A percentile compares a stretch with the other conserved stretches of the same genome.
Conservation (phyloP, 2,113 vertebrate genomes). For the Melospiza georgiana region DNA sequence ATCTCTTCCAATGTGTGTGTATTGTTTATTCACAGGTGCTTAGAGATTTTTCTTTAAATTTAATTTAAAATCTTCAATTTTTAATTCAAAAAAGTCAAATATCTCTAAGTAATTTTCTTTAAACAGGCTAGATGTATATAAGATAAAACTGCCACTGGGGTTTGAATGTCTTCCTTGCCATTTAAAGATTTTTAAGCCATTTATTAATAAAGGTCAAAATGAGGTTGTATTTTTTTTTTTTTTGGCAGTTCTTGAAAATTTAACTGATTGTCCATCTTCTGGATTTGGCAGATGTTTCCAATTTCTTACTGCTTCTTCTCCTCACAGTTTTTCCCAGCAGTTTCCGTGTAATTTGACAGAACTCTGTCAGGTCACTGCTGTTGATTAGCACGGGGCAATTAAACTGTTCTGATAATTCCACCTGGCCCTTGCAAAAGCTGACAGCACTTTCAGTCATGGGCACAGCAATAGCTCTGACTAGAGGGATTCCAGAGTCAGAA, state of each 20-base stretch:
- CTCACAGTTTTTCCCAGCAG: background rate
- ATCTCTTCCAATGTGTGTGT: background rate
- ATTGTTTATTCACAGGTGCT: background rate
- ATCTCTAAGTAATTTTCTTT: background rate
- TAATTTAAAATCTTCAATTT: background rate
- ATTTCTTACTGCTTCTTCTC: background rate
- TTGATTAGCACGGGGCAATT: background rate
- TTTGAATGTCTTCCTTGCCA: background rate
- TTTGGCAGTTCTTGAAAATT: background rate
- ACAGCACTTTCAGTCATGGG: background rate
- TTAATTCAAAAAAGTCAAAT: background rate
- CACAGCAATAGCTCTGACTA: background rate
- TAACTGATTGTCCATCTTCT: background rate
- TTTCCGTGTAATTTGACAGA: background rate
- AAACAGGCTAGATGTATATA: background rate
- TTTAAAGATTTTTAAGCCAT: background rate
- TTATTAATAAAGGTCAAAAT: background rate
- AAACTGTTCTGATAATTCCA: background rate
- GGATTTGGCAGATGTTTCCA: background rate
- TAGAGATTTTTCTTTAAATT: background rate
- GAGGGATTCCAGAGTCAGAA: background rate
- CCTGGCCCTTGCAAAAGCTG: background rate
- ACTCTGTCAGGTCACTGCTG: background rate
- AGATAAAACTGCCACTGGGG: background rate
- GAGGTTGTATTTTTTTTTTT: background rate